Percentiles rank a stretch among this genome's conserved stretches.
These are phyloP conservation scores for Melanchra persicariae DNA, from an alignment of 2,888 invertebrate species.

Conservation along the genomic window DNA sequence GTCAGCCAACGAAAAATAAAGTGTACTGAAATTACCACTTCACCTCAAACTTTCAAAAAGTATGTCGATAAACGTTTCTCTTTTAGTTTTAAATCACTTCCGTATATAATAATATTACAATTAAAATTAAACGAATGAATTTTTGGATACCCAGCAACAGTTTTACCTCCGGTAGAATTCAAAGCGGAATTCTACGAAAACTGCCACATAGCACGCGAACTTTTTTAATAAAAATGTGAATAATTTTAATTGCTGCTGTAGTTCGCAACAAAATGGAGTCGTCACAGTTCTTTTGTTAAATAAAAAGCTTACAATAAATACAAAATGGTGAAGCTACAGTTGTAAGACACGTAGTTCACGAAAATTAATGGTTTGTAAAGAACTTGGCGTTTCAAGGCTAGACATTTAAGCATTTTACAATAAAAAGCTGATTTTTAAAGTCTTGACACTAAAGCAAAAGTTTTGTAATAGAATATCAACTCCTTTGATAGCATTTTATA, in stretches of 20 bases:
- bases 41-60: not conserved
- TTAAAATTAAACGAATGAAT: conserved; percentile 18
- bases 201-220: not conserved
- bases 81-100: conserved; percentile 6
- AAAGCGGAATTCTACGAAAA: conserved; percentile 3
- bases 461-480: conserved; percentile 14
- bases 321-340: not conserved
- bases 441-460: not conserved
- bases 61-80: not conserved
- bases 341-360: not conserved
- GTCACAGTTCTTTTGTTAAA: conserved; percentile 15
- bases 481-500: conserved; percentile 2
- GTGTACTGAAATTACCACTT: too few species aligned
- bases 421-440: conserved; percentile 3
- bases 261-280: conserved; percentile 13
- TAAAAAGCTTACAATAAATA: conserved; percentile 8
- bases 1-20: too few species aligned
- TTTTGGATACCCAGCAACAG: not conserved
- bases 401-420: not conserved
- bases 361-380: not conserved
- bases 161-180: conserved; percentile 23
- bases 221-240: conserved; percentile 20
- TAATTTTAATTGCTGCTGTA: conserved; percentile 24
- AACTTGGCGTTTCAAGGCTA: conserved; percentile 7
- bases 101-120: not conserved